Evolutionary conservation across 2,113 vertebrate genomes (phyloP), one percentile per base, ranked within the genome.

Genomic region (Laterallus jamaicensis): DNA sequence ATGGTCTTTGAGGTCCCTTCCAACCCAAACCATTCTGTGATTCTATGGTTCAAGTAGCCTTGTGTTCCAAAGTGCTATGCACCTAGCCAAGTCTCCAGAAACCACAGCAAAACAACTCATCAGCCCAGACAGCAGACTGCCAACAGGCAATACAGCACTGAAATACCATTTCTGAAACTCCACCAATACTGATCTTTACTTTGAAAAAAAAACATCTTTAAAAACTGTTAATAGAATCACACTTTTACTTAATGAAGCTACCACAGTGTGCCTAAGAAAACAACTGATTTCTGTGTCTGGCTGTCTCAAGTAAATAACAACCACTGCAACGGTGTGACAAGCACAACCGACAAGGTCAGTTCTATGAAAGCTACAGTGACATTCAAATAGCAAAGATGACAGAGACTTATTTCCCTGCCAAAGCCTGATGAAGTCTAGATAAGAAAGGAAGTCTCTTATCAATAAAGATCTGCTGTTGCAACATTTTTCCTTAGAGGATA

Each of bases 61-160:
- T 0, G 12, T 14, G 3, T n/a, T 50, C n/a, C 9, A 8, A 37
- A 52, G 3, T 3, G 4, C 39, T 56, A 12, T 17, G 39, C 12
- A 9, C 6, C 9, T 16, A 10, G 54, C 4, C 3, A 12, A 25
- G 20, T 10, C 24, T 35, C 40, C 47, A 58, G n/a, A 59, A 37
- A 76, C 21, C 25, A 68, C 0, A 0, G 24, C 9, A 75, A 56
- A 90, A 80, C 12, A 80, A 86, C 28, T 75, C 0, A 70, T 55
- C 56, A 70, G 52, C 31, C 12, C 58, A 64, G 39, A 40, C 15
- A 42, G 69, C 63, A 52, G 19, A 13, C 68, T 54, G 49, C 20
- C 54, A 62, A 71, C 0, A 0, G 6, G 25, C n/a, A 83, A 63
- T 22, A 26, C 24, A 70, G n/a, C 63, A 71, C 60, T 67, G 16